These are phyloP conservation scores for Megastigmus dorsalis DNA, from an alignment of 2,888 invertebrate genomes.

Conservation along the genomic window DNA sequence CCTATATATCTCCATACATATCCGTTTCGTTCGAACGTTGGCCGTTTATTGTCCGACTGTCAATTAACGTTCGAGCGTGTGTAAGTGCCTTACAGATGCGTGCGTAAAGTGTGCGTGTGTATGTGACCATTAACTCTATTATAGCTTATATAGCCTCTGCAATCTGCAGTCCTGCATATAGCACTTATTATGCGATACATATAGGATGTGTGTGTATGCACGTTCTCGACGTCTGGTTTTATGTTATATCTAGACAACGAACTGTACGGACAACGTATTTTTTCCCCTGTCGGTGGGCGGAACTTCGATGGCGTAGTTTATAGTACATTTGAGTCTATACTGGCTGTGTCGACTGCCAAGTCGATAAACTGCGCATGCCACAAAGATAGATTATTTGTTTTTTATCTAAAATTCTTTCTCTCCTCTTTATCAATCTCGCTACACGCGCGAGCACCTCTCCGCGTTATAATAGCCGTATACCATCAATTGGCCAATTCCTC, in stretches of 20 bases:
- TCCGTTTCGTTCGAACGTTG: background rate
- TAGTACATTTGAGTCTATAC: no score
- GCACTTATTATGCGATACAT: background rate
- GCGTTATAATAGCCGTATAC: no score
- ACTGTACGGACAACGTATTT: background rate
- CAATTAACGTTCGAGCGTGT: background rate
- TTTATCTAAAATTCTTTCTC: background rate
- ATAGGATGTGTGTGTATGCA: no score
- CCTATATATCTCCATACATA: no score
- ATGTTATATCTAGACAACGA: no score
- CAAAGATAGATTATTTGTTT: background rate
- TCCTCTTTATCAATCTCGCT: background rate
- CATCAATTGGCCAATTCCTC: no score
- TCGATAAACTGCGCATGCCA: background rate
- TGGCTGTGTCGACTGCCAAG: no score
- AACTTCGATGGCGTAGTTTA: conserved; percentile 5
- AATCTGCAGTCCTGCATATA: background rate
- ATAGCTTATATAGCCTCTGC: background rate
- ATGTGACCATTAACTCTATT: background rate
- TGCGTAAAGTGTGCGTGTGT: background rate
- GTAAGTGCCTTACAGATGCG: background rate
- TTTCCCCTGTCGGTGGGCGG: conserved; percentile 9
- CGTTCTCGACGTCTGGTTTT: background rate
- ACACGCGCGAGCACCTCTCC: no score
- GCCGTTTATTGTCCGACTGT: conserved; percentile 2